Conservation (phyloP, 2,113 vertebrate genomes). For the Podilymbus podiceps region DNA sequence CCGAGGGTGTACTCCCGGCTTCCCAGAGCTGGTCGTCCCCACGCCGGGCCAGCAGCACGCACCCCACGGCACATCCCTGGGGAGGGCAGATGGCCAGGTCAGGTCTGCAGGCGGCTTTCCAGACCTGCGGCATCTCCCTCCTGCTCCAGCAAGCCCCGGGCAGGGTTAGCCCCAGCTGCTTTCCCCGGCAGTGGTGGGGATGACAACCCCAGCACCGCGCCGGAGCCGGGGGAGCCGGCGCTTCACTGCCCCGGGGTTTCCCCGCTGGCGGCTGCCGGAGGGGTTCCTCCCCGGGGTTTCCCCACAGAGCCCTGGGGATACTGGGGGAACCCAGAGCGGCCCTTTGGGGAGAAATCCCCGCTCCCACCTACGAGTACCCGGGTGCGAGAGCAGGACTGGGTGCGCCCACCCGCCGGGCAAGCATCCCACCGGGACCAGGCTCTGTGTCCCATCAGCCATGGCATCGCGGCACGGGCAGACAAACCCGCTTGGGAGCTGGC, state of each 20-base stretch:
- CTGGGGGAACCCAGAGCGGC: background rate
- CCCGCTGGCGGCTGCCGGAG: rapidly evolving
- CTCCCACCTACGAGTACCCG: background rate
- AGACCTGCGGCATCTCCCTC: background rate
- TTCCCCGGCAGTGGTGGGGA: rapidly evolving
- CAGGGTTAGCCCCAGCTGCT: background rate
- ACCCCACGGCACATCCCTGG: rapidly evolving
- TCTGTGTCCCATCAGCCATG: background rate
- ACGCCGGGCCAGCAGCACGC: background rate
- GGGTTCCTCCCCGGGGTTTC: background rate
- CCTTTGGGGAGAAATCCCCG: background rate
- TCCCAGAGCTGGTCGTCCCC: background rate
- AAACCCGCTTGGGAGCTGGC: background rate
- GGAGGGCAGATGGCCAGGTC: background rate
- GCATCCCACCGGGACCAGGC: background rate
- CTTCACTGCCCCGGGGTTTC: background rate
- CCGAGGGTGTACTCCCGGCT: rapidly evolving
- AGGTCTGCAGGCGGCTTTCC: background rate
- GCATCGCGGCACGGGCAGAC: rapidly evolving
- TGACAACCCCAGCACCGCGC: background rate
- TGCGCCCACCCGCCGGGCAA: rapidly evolving
- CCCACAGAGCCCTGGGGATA: background rate
- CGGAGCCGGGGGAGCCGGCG: background rate
- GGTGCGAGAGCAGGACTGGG: background rate
- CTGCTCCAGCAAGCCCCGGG: background rate